Conservation (phyloP, 2,888 invertebrate genomes). For the Coelogynopora nodosa region DNA sequence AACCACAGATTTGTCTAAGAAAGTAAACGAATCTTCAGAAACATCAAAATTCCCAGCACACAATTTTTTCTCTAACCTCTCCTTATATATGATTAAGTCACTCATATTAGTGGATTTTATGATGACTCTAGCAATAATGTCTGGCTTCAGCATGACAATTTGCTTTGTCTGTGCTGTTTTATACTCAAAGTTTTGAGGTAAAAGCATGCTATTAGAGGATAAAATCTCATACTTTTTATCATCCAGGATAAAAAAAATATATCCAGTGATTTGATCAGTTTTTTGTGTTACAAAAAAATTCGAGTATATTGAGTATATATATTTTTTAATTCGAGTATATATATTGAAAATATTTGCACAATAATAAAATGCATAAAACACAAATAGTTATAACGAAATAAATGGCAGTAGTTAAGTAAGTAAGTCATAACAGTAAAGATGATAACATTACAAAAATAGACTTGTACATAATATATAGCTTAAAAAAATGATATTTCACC, state of each 20-base stretch:
- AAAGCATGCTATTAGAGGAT: neutral
- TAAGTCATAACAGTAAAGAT: no score
- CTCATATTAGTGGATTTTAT: neutral
- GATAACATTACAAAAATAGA: no score
- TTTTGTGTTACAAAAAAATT: no score
- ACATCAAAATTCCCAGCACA: neutral
- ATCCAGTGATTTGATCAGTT: neutral
- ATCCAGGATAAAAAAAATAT: neutral
- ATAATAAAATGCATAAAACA: no score
- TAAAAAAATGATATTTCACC: no score
- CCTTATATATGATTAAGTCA: neutral
- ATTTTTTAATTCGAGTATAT: no score
- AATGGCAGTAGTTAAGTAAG: no score
- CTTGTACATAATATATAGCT: no score
- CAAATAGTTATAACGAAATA: no score
- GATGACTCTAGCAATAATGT: constrained; percentile 8
- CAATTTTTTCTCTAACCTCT: constrained; percentile 7
- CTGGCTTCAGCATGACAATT: constrained; percentile 9
- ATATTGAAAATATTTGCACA: no score
- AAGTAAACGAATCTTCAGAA: constrained; percentile 21
- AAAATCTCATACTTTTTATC: neutral
- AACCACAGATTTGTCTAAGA: constrained; percentile 1
- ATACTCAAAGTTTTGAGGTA: constrained; percentile 15
- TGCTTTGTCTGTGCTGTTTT: neutral
- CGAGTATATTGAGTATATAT: no score